Percentiles rank a stretch among this genome's conserved stretches.
Conservation (phyloP, 1,140 invertebrate genomes). For the Aleiodes sp. region DNA sequence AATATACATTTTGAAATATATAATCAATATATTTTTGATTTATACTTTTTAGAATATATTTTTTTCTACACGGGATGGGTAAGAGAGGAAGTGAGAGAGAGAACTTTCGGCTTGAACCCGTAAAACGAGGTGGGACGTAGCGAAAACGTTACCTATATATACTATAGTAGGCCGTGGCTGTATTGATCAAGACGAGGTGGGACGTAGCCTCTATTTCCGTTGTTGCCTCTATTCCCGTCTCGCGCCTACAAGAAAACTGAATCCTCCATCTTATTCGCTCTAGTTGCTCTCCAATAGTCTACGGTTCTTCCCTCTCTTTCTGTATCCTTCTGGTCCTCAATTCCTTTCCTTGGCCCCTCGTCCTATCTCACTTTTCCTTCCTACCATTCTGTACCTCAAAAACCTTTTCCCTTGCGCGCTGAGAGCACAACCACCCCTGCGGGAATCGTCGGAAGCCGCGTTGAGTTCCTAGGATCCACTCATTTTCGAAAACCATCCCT, state of each 20-base stretch:
- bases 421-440: slow-evolving; percentile 33
- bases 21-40: too few relatives aligned
- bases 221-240: slow-evolving; percentile 61
- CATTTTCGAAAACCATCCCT: slow-evolving; percentile 46
- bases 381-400: slow-evolving; percentile 14
- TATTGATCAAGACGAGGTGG: slow-evolving; percentile 66
- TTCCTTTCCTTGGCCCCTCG: not conserved
- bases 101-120: too few relatives aligned
- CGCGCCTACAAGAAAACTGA: slow-evolving; percentile 55
- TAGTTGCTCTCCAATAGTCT: slow-evolving; percentile 33
- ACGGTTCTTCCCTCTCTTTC: too few relatives aligned
- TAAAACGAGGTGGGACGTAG: slow-evolving; percentile 44
- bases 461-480: slow-evolving; percentile 42
- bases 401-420: slow-evolving; percentile 14
- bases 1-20: too few relatives aligned
- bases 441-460: slow-evolving; percentile 39
- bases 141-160: slow-evolving; percentile 60
- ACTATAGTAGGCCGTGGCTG: slow-evolving; percentile 60
- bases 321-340: too few relatives aligned
- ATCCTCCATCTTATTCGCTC: slow-evolving; percentile 37
- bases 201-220: slow-evolving; percentile 60
- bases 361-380: not conserved
- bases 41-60: too few relatives aligned
- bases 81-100: slow-evolving; percentile 40
- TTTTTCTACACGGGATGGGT: too few relatives aligned